Base-by-base conservation (phyloP, 2,888 invertebrate genomes). In the Drosophila subsilvestris region DNA sequence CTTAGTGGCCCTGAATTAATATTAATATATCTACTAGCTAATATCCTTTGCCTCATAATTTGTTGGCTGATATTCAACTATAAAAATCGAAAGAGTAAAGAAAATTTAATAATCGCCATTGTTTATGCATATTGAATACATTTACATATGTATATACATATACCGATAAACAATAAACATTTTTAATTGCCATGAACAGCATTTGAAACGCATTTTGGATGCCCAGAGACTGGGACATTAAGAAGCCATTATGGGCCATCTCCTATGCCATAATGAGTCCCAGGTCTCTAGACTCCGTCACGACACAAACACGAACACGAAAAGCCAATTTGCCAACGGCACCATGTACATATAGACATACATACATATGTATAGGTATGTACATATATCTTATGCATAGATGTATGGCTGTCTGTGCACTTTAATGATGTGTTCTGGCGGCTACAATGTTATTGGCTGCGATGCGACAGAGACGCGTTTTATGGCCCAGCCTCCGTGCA, bases 101-200 rank as follows among this genome's bases (percentile, higher is more conserved):
- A 59, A 70, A 80, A 73, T 72, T 83, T 80, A 76, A 83, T 83
- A 82, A 79, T 83, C 67, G 68, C 42, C 10, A 43, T 54, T 83
- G 76, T 82, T 79, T 83, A 85, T 65, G 22, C n/a, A n/a, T n/a
- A 74, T 74, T 63, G 45, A 60, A 53, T 59, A 58, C 48, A 57
- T 69, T 48, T 58, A 70, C n/a, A n/a, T n/a, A n/a, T n/a, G n/a
- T n/a, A n/a, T n/a, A n/a, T n/a, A n/a, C n/a, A n/a, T n/a, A n/a
- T n/a, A n/a, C 14, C 65, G 43, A 63, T 86, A 88, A 82, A 82
- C 83, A 88, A 54, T 61, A 18, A 49, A 49, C 25, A n/a, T n/a
- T 81, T 67, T 84, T 81, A 76, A 81, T 70, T 81, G 74, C 71
- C 69, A 62, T 66, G n/a, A 56, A 69, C 73, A 87, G 87, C 75